Percentiles rank a stretch among this genome's conserved stretches.
Conservation (phyloP, 2,888 invertebrate species). For the Tachystola acroxantha region DNA sequence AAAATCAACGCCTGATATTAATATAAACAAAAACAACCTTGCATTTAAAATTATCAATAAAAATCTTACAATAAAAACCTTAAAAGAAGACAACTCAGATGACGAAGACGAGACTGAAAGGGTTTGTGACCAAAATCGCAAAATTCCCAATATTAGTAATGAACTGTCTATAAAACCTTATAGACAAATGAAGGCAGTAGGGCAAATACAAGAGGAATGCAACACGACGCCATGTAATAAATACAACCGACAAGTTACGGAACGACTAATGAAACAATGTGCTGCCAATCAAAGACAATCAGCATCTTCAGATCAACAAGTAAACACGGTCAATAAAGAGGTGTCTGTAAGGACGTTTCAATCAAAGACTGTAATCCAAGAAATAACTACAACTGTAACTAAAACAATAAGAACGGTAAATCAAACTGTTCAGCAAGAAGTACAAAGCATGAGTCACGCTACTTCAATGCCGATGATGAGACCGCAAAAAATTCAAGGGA, state of each 20-base stretch:
- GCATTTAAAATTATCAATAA: constrained; percentile 46
- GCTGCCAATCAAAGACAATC: constrained; percentile 32
- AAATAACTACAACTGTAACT: constrained; percentile 69
- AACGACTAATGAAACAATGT: constrained; percentile 23
- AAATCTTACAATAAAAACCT: constrained; percentile 38
- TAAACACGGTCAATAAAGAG: constrained; percentile 55
- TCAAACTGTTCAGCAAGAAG: constrained; percentile 56
- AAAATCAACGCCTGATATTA: constrained; percentile 19
- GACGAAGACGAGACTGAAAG: constrained; percentile 11
- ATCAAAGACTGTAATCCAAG: constrained; percentile 64
- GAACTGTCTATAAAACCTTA: constrained; percentile 34
- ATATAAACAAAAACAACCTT: constrained; percentile 23
- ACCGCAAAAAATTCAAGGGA: constrained; percentile 37
- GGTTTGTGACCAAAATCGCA: not conserved
- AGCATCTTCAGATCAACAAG: constrained; percentile 43
- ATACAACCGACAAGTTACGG: constrained; percentile 14
- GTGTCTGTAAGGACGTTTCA: constrained; percentile 64
- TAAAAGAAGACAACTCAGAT: constrained; percentile 18
- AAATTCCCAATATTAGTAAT: constrained; percentile 25
- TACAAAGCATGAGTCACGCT: constrained; percentile 37
- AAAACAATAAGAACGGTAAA: constrained; percentile 69
- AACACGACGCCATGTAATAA: constrained; percentile 15
- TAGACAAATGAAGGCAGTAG: constrained; percentile 24
- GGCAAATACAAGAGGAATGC: constrained; percentile 19
- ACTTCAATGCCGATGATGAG: constrained; percentile 22